Evolutionary conservation across 2,113 vertebrate genomes (phyloP), one percentile per base, ranked within the genome.

Genomic region (Xiphophorus couchianus): DNA sequence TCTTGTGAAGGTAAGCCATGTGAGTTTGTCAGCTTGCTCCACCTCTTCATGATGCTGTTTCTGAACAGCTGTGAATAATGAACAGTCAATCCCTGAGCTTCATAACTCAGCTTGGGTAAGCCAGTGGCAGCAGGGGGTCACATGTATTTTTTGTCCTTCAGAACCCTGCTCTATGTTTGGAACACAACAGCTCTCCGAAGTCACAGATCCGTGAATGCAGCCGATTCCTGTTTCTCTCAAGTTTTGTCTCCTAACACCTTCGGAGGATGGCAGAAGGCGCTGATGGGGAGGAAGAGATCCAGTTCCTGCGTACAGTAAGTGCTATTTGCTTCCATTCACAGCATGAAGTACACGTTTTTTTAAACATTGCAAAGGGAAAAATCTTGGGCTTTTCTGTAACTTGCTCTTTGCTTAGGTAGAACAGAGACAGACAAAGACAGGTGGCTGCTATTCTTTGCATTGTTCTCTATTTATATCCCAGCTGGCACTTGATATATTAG

Each of bases 231-330:
- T 86, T 84, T 76, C 69, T 76, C 42, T 78, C 44, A 44, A 73
- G 80, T 82, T 80, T 62, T 76, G 67, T 44, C 29, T 12, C 58
- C 78, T 84, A 67, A 86, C 76, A 72, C 65, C 66, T 73, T 64
- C 64, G 73, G 71, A 93, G 73, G 88, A 98, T 98, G 97, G 96
- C 96, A 30, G 97, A 98, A 87, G 96, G 92, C 66, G 96, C 95
- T 69, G 97, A 97, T 80, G 96, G 96, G 63, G 96, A 98, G 72
- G 97, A 97, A 76, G 97, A 98, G 79, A 97, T 98, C 74, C 97
- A 96, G 85, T 98, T 98, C 84, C 93, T 98, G 69, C 94, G 97
- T 17, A 98, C 97, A 2, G 97, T 98, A 90, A 94, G 96, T 94
- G 84, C 84, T 90, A 88, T 85, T 84, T 22, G 76, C 66, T 77